Base-by-base conservation (phyloP, 2,797 vertebrate species). In the Dromococcyx pavoninus region DNA sequence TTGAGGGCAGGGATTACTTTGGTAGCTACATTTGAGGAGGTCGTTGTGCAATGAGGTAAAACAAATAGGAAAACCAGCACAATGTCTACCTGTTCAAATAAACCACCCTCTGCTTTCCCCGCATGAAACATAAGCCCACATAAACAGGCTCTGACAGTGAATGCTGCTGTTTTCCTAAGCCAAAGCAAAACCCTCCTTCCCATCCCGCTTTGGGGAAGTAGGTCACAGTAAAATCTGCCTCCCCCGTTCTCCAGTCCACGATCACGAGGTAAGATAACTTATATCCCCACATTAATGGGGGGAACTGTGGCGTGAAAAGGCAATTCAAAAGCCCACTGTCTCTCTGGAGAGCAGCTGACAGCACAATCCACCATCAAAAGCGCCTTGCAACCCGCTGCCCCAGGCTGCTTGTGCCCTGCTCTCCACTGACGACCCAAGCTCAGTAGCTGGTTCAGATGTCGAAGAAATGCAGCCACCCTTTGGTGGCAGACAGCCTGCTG, bases 351-450 rank as follows among this genome's bases (percentile, higher is more conserved):
- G 73, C 64, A 92, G 60, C 84, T 88, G 70, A 79, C 69, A 50
- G 75, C 41, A 46, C 2, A 5, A 32, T 37, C 46, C 18, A 54
- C 75, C 43, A 39, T 28, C 41, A 48, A 14, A 94, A 78, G 54
- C 22, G n/a, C 24, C 23, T 56, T 16, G 22, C 58, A 48, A 48
- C 37, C 46, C 1, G 0, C 76, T 77, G 84, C 77, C 57, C 67
- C 13, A 6, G 75, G 73, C 60, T 30, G 69, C 48, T 44, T 0
- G 2, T 60, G 46, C 56, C 46, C 35, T 27, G 30, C 16, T 32
- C 23, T 39, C 50, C 0, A 0, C 58, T 69, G 39, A 10, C 3
- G 2, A 60, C 61, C 70, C 1, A 1, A 76, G 51, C 39, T 67
- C 85, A 5, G 16, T 4, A 27, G 57, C 66, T 84, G 64, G 54